Percentiles rank a stretch among this genome's conserved stretches.
phyloP scores from a whole-genome alignment of 2,113 vertebrate genomes.

The Sylvilagus bachmani region DNA sequence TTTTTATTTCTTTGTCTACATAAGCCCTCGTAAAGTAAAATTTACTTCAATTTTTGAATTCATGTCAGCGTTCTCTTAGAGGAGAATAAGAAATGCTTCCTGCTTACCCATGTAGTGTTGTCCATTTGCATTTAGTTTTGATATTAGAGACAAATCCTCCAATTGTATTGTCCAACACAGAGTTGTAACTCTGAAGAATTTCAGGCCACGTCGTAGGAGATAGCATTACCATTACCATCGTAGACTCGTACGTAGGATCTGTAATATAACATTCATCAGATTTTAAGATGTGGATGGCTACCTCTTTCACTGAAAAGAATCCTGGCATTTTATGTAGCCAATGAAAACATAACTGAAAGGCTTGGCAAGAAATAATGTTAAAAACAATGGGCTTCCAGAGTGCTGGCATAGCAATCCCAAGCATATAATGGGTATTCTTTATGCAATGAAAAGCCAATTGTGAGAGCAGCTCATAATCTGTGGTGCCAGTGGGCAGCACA shows the following conservation, averaged over 20 bases:
- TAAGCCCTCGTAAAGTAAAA: background rate
- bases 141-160: background rate
- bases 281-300: background rate
- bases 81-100: background rate
- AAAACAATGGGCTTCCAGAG: constrained; percentile 52
- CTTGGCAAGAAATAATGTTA: constrained; percentile 61
- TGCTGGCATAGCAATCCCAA: constrained; percentile 38
- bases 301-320: constrained; percentile 31
- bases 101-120: background rate
- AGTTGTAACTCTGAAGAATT: background rate
- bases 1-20: background rate
- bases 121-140: background rate
- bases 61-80: background rate
- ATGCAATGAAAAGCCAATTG: constrained; percentile 51
- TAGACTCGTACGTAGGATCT: background rate
- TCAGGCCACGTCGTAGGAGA: background rate
- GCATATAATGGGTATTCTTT: constrained; percentile 50
- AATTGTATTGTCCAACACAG: background rate
- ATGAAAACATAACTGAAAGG: constrained; percentile 64
- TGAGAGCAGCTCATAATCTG: constrained; percentile 46
- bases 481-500: constrained; percentile 49
- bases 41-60: background rate
- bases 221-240: background rate
- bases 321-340: constrained; percentile 43
- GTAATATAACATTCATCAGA: background rate